phyloP scores from a whole-genome alignment of 2,888 invertebrate species.

The Flexamia atlantica region DNA sequence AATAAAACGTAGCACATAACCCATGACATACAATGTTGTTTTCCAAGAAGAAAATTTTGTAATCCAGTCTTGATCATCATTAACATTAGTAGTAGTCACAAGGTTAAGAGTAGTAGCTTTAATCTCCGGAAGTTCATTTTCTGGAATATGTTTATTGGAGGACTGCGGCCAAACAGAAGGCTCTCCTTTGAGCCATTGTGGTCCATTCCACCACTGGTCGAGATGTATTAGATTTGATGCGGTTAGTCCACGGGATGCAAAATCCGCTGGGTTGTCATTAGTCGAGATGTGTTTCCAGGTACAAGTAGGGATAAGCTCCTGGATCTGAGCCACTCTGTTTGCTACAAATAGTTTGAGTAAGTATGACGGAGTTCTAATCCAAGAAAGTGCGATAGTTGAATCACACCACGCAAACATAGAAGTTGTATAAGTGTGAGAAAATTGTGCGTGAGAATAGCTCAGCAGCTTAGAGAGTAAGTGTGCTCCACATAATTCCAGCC shows the following conservation, averaged over 20 bases:
- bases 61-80: no score
- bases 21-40: no score
- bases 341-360: conserved; percentile 3
- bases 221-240: conserved; percentile 20
- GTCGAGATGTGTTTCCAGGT: conserved; percentile 70
- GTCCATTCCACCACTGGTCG: conserved; percentile 68
- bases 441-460: conserved; percentile 66
- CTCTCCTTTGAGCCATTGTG: conserved; percentile 63
- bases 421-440: conserved; percentile 67
- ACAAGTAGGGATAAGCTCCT: conserved; percentile 41
- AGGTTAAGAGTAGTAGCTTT: neutral
- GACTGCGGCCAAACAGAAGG: conserved; percentile 35
- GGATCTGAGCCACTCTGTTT: conserved; percentile 62
- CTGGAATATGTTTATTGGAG: neutral
- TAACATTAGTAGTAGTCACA: no score
- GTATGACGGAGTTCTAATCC: conserved; percentile 19
- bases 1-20: no score
- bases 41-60: no score
- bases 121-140: neutral
- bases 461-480: conserved; percentile 64
- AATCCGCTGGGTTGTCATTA: conserved; percentile 71
- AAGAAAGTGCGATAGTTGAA: conserved; percentile 67
- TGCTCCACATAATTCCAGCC: conserved; percentile 68
- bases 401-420: conserved; percentile 67
- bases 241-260: conserved; percentile 51